phyloP scores from a whole-genome alignment of 2,888 invertebrate species.

The Amiota mariae region DNA sequence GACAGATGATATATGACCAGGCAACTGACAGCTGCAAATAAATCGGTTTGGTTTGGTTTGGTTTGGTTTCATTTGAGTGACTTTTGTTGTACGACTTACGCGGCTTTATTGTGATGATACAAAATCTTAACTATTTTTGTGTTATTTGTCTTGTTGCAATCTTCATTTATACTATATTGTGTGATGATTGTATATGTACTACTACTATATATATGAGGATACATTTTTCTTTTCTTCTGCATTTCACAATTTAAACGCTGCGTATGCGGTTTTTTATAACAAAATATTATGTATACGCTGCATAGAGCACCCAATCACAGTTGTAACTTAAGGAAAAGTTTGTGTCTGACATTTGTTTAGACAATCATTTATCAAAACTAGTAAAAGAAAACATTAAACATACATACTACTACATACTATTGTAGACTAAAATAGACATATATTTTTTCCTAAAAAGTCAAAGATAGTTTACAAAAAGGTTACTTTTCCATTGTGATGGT shows the following conservation, averaged over 20 bases:
- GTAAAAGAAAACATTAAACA: too few species aligned
- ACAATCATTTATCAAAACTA: constrained; percentile 16
- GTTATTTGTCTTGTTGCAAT: too few species aligned
- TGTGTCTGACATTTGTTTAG: neutral
- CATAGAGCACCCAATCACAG: neutral
- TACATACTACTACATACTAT: too few species aligned
- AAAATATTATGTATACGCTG: constrained; percentile 1
- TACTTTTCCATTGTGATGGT: too few species aligned
- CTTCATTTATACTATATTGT: too few species aligned
- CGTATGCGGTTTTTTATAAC: constrained; percentile 5
- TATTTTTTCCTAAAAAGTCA: neutral
- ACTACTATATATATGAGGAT: too few species aligned
- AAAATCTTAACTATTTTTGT: constrained; percentile 2
- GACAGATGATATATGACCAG: constrained; percentile 32
- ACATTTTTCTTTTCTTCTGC: neutral
- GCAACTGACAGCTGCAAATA: constrained; percentile 38
- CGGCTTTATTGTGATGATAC: neutral
- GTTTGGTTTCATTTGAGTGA: neutral
- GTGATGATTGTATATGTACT: too few species aligned
- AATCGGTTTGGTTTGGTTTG: constrained; percentile 23
- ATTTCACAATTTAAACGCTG: neutral
- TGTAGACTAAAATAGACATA: too few species aligned
- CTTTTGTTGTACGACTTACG: constrained; percentile 18
- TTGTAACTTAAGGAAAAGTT: too few species aligned
- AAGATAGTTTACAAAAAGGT: neutral